phyloP scores from a whole-genome alignment of 2,797 vertebrate genomes.

The Champsocephalus esox region DNA sequence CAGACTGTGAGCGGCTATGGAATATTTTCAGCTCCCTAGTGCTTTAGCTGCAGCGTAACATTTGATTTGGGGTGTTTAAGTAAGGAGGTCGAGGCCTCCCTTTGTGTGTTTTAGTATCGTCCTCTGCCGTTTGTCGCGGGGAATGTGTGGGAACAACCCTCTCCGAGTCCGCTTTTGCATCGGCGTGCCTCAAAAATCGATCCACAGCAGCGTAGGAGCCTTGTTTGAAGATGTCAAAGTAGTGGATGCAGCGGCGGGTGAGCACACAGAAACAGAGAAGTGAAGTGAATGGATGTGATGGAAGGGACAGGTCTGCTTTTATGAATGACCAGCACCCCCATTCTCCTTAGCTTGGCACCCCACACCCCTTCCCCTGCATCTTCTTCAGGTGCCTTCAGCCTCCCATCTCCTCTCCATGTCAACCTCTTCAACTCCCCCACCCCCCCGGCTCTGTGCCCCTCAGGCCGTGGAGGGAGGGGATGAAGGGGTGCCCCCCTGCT shows the following conservation, averaged over 20 bases:
- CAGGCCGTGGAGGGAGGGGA: constrained; percentile 81
- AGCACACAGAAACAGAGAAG: constrained; percentile 38
- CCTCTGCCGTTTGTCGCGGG: constrained; percentile 71
- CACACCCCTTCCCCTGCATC: constrained; percentile 60
- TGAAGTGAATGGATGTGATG: constrained; percentile 53
- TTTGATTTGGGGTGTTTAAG: constrained; percentile 85
- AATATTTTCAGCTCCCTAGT: constrained; percentile 71
- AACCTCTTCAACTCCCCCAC: constrained; percentile 63
- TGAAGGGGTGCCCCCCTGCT: constrained; percentile 85
- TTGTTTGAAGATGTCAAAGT: constrained; percentile 42
- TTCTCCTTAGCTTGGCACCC: constrained; percentile 42
- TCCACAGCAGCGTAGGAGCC: constrained; percentile 10
- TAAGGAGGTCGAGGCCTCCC: constrained; percentile 78
- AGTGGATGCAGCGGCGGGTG: constrained; percentile 24
- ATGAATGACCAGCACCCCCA: constrained; percentile 57
- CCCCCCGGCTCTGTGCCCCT: constrained; percentile 75
- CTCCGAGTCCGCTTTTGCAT: constrained; percentile 32
- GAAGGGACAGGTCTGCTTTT: constrained; percentile 57
- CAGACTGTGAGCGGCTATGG: constrained; percentile 71
- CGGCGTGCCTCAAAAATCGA: constrained; percentile 36
- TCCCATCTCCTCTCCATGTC: constrained; percentile 76
- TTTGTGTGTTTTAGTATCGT: constrained; percentile 78
- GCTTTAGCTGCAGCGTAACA: constrained; percentile 82
- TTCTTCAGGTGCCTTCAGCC: constrained; percentile 87
- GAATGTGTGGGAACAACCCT: constrained; percentile 79